Base-by-base conservation (phyloP, 2,113 vertebrate genomes). In the Gallinago media region DNA sequence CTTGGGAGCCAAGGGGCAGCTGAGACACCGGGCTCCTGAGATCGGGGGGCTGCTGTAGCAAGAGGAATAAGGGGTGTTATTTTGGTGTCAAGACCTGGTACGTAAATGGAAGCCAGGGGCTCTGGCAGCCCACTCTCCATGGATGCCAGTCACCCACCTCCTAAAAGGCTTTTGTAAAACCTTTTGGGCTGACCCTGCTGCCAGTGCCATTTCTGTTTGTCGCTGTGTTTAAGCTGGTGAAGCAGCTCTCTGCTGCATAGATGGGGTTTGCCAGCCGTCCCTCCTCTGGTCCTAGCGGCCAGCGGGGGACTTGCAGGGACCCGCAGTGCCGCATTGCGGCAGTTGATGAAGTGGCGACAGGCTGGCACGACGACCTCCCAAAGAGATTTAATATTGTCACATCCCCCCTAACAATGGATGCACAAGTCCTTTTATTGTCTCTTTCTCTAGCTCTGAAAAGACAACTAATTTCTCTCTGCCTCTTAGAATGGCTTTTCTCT, bases 281-380 rank as follows among this genome's bases (percentile, higher is more conserved):
- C 83, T 62, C 58, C 83, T 26, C 16, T 17, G 29, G 73, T 77
- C 85, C 96, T 87, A 80, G 96, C 1, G 38, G 88, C 23, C 70
- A 38, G 31, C 14, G 0, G 6, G 3, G 75, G 73, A 56, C 67
- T 47, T 20, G 88, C 92, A 73, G 81, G 67, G 18, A 34, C 15
- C 66, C 2, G 89, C 84, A 94, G 83, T 97, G 93, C 90, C 97
- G 97, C 97, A 97, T 84, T 97, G 97, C 97, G 96, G 93, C 93
- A 95, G 20, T 11, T 26, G 52, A 0, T 56, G 65, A 5, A 71
- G 67, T n/a, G 73, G 55, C 59, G 52, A 25, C 12, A 16, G 89
- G 63, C 70, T 67, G 85, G 40, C 72, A 27, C 79, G 1, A 15
- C 1, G 19, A 34, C 67, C 4, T 21, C 85, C 76, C 88, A 17